These are phyloP conservation scores for Pelmatolapia mariae DNA, from an alignment of 2,113 vertebrate genomes.

Conservation along the genomic window DNA sequence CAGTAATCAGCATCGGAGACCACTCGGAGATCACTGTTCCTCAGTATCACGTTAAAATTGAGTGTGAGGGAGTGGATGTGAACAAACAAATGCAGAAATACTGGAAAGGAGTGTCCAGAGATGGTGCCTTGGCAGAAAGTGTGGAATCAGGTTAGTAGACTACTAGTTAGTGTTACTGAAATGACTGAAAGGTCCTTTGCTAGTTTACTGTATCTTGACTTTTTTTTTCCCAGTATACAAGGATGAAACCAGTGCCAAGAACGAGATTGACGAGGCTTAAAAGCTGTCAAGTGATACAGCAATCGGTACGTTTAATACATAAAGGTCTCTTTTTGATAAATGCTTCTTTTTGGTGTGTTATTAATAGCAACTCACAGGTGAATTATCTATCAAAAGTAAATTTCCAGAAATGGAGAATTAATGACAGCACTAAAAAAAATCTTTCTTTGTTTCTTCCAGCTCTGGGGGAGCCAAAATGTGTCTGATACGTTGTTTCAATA, in stretches of 20 bases:
- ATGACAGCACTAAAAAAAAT: background rate
- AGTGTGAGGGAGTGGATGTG: constrained; percentile 58
- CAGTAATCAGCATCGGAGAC: constrained; percentile 37
- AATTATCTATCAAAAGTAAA: background rate
- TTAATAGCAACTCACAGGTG: background rate
- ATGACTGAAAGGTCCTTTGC: background rate
- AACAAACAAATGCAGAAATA: constrained; percentile 23
- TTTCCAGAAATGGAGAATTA: background rate
- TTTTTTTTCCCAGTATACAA: background rate
- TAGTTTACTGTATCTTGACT: background rate
- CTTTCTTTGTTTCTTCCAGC: constrained; percentile 2
- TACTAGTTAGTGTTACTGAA: background rate
- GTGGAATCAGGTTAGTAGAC: constrained; percentile 9
- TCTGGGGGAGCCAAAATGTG: background rate
- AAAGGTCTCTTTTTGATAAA: background rate
- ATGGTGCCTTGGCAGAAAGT: background rate
- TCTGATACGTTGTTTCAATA: background rate
- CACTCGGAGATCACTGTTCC: constrained; percentile 44
- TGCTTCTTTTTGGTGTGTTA: background rate
- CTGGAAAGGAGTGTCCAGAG: constrained; percentile 4
- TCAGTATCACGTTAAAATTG: constrained; percentile 71
- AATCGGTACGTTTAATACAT: background rate
- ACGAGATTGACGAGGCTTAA: background rate
- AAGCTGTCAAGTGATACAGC: background rate
- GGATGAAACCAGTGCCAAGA: background rate